These are phyloP conservation scores for Mizuhopecten yessoensis DNA, from an alignment of 1,140 invertebrate species.

Conservation along the genomic window DNA sequence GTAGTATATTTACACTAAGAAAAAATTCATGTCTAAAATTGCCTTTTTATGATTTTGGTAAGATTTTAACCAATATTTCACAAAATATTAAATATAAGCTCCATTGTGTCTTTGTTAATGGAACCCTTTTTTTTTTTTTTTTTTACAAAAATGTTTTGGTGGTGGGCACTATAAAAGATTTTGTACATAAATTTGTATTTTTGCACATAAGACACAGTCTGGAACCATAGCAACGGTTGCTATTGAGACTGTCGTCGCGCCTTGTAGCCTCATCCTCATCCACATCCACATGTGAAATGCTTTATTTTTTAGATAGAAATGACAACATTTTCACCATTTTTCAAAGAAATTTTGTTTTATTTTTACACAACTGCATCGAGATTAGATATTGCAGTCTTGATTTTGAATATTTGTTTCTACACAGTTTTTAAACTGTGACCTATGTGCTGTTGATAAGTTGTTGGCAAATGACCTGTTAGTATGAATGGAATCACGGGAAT, in stretches of 20 bases:
- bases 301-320: conserved; percentile 40
- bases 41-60: no score
- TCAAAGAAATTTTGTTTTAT: conserved; percentile 40
- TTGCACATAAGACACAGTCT: not conserved
- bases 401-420: not conserved
- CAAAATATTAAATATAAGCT: not conserved
- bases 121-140: not conserved
- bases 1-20: no score
- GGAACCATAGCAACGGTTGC: not conserved
- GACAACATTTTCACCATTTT: conserved; percentile 39
- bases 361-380: conserved; percentile 38
- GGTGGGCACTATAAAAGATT: not conserved
- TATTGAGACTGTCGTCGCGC: not conserved
- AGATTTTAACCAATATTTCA: not conserved
- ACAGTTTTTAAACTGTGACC: conserved; percentile 25
- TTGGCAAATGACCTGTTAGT: conserved; percentile 9
- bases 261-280: not conserved
- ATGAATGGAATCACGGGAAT: conserved; percentile 38
- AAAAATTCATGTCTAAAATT: no score
- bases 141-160: not conserved
- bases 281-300: not conserved
- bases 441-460: conserved; percentile 32
- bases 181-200: not conserved
- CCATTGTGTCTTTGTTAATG: not conserved
- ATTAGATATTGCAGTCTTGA: conserved; percentile 3